Evolutionary conservation across 2,797 vertebrate species (phyloP).

Genomic region (Thunnus albacares): DNA sequence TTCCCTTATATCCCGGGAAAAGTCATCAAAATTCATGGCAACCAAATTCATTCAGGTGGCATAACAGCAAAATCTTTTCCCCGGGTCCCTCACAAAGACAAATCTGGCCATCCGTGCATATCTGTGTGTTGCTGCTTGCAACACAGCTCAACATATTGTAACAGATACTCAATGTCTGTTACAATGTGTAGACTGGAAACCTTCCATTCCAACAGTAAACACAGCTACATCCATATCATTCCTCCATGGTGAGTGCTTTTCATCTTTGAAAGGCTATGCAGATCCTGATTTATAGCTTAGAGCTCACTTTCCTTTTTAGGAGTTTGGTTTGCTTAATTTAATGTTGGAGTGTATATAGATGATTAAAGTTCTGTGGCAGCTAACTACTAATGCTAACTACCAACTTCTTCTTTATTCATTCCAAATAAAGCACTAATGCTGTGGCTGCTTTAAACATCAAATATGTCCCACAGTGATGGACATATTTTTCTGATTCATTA

Average conservation of each 20-base stretch:
- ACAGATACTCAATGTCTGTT: neutral
- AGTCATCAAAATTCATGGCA: too few species aligned
- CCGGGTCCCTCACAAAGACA: too few species aligned
- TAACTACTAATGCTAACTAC: neutral
- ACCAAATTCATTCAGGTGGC: too few species aligned
- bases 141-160: neutral
- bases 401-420: neutral
- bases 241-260: neutral
- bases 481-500: neutral
- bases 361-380: neutral
- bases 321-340: neutral
- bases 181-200: neutral
- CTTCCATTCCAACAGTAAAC: too few species aligned
- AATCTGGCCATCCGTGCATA: too few species aligned
- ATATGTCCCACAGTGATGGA: neutral
- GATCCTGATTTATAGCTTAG: neutral
- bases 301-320: constrained; percentile 2
- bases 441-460: neutral
- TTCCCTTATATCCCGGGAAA: too few species aligned
- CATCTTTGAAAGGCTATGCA: constrained; percentile 13
- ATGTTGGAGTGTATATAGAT: neutral
- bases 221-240: neutral
- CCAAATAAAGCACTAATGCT: neutral
- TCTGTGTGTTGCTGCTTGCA: too few species aligned
- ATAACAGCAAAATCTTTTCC: too few species aligned